phyloP scores from a whole-genome alignment of 1,140 invertebrate species.

The Magallana gigas region DNA sequence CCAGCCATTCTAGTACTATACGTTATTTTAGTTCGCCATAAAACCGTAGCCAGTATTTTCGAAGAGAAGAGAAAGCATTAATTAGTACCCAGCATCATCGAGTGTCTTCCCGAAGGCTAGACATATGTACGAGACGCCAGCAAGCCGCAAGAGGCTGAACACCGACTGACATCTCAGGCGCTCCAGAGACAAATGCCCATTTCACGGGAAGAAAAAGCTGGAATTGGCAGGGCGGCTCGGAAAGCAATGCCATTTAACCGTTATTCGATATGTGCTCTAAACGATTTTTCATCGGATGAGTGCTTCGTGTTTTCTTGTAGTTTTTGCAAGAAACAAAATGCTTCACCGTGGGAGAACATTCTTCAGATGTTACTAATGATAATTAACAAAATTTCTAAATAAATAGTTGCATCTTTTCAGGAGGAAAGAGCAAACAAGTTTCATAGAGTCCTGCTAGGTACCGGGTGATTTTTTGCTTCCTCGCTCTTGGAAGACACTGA shows the following conservation, averaged over 20 bases:
- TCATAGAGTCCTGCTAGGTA: conserved; percentile 32
- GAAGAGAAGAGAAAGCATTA: conserved; percentile 29
- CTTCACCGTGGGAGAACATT: conserved; percentile 32
- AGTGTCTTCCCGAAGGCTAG: conserved; percentile 14
- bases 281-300: conserved; percentile 37
- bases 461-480: conserved; percentile 7
- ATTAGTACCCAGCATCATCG: conserved; percentile 40
- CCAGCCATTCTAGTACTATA: conserved; percentile 34
- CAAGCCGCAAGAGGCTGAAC: conserved; percentile 10
- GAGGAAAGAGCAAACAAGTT: conserved; percentile 30
- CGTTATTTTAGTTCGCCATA: conserved; percentile 19
- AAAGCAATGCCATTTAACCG: conserved; percentile 37
- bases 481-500: conserved; percentile 25
- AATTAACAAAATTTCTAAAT: conserved; percentile 39
- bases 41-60: background rate
- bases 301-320: conserved; percentile 30
- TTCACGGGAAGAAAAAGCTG: conserved; percentile 37
- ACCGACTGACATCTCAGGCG: conserved; percentile 28
- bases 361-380: conserved; percentile 38
- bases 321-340: conserved; percentile 36
- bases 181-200: conserved; percentile 34
- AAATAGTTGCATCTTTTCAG: conserved; percentile 28
- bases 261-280: conserved; percentile 36
- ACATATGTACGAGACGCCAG: conserved; percentile 45
- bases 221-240: conserved; percentile 35